Percentiles rank a stretch among this genome's conserved stretches.
These are phyloP conservation scores for Pangasius djambal DNA, from an alignment of 2,797 vertebrate genomes.

Conservation along the genomic window DNA sequence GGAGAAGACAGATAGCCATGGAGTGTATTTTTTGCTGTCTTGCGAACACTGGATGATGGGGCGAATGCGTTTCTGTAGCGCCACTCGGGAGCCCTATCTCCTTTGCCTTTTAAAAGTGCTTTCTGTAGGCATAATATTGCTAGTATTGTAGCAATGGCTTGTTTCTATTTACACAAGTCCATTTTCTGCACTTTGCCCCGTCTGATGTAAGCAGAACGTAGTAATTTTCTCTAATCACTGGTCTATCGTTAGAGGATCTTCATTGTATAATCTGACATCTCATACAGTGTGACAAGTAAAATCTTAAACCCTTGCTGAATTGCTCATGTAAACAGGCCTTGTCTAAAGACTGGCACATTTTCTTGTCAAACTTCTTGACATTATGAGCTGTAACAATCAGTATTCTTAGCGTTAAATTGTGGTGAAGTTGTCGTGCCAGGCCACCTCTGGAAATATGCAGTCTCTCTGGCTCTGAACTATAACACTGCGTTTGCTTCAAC, in stretches of 20 bases:
- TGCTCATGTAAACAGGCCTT: neutral
- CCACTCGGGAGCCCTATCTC: too few relatives aligned
- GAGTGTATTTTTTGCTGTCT: neutral
- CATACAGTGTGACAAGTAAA: neutral
- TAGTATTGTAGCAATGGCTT: neutral
- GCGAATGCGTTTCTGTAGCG: too few relatives aligned
- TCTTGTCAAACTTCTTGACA: neutral
- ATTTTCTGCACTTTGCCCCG: neutral
- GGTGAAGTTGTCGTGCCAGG: constrained; percentile 10
- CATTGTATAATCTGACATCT: neutral
- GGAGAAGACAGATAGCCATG: neutral
- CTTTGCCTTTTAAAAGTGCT: neutral
- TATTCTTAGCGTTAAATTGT: constrained; percentile 8
- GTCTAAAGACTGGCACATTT: neutral
- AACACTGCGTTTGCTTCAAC: constrained; percentile 4
- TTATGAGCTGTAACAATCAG: constrained; percentile 13
- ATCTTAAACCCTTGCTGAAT: neutral
- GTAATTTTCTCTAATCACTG: neutral
- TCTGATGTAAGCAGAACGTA: neutral
- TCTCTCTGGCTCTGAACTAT: neutral
- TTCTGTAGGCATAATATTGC: neutral
- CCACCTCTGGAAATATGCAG: constrained; percentile 22
- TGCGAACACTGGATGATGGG: neutral
- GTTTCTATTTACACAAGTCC: neutral
- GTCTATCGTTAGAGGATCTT: neutral